A percentile compares a stretch with the other conserved stretches of the same genome.
These are phyloP conservation scores for Tetraodon nigroviridis DNA, from an alignment of 2,113 vertebrate species.

Conservation along the genomic window DNA sequence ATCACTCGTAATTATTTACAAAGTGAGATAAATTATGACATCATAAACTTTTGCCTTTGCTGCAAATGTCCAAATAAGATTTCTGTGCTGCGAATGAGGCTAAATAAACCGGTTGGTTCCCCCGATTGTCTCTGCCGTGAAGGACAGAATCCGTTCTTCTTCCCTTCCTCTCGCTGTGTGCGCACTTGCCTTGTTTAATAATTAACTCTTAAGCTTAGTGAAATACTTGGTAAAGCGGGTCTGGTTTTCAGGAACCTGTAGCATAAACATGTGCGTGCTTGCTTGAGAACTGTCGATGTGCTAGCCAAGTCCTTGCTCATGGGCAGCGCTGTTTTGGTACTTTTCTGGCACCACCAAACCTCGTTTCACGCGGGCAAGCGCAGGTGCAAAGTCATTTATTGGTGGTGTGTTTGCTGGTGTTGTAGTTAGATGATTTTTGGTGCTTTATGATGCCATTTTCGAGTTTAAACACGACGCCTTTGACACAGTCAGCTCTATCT, in stretches of 20 bases:
- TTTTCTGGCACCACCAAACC: not conserved
- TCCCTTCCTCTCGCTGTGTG: constrained; percentile 21
- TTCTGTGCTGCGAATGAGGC: too few species aligned
- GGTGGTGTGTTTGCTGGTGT: too few species aligned
- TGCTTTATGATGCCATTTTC: not conserved
- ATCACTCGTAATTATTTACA: too few species aligned
- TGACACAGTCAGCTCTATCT: constrained; percentile 17
- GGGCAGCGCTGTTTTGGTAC: not conserved
- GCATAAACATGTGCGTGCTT: constrained; percentile 1
- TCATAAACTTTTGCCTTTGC: too few species aligned
- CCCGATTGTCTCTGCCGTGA: constrained; percentile 5
- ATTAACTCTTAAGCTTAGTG: constrained; percentile 48
- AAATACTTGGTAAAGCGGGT: constrained; percentile 1
- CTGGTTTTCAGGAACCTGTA: not conserved
- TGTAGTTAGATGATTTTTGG: not conserved
- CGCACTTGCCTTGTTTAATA: constrained; percentile 34
- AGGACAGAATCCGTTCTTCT: constrained; percentile 23
- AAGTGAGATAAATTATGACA: too few species aligned
- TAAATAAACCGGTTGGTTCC: constrained; percentile 11
- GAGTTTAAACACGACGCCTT: constrained; percentile 7
- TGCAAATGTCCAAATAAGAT: too few species aligned
- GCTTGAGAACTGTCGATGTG: not conserved
- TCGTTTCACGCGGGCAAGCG: too few species aligned
- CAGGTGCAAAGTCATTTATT: too few species aligned
- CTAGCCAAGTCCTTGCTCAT: not conserved